Percentiles rank a stretch among this genome's conserved stretches.
Evolutionary conservation across 2,113 vertebrate species (phyloP).

Genomic region (Brachionichthys hirsutus): DNA sequence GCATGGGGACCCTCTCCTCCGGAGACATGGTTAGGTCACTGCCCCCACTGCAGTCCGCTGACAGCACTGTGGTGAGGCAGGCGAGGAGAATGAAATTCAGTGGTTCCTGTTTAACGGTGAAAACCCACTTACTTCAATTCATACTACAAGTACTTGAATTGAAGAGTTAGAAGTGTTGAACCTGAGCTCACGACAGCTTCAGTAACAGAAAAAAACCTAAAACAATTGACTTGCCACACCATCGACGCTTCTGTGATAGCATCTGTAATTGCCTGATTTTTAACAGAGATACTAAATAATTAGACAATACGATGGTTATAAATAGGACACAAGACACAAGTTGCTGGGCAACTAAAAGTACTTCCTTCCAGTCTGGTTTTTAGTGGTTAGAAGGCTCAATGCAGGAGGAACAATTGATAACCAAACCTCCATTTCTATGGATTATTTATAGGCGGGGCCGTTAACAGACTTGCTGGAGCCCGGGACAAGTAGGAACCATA

Average conservation of each 20-base stretch:
- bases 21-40: constrained; percentile 92
- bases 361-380: constrained; percentile 1
- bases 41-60: constrained; percentile 92
- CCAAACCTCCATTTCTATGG: too few species aligned
- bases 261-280: neutral
- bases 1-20: constrained; percentile 90
- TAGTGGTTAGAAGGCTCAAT: too few species aligned
- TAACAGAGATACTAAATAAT: neutral
- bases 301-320: neutral
- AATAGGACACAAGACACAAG: neutral
- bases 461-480: too few species aligned
- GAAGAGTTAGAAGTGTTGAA: neutral
- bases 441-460: too few species aligned
- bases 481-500: too few species aligned
- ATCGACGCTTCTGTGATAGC: neutral
- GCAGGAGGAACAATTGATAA: too few species aligned
- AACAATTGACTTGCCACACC: neutral
- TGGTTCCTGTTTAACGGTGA: too few species aligned
- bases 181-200: neutral
- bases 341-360: constrained; percentile 15
- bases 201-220: neutral
- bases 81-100: too few species aligned
- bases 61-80: constrained; percentile 78
- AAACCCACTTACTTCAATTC: too few species aligned
- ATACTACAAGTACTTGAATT: neutral